Evolutionary conservation across 2,113 vertebrate genomes (phyloP).

Genomic region (Delphinapterus leucas): DNA sequence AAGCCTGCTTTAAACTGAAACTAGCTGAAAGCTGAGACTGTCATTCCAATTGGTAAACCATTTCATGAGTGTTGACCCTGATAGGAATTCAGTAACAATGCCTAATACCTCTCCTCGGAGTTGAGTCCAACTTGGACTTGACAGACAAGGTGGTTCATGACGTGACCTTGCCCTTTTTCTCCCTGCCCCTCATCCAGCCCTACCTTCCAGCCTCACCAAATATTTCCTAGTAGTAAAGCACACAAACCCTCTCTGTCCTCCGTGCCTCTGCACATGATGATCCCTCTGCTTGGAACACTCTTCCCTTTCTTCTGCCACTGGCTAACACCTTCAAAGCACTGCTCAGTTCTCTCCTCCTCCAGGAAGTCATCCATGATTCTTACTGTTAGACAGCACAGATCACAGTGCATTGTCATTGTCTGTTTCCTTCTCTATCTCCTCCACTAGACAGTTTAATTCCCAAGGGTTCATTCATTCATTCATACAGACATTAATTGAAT

Average conservation of each 20-base stretch:
- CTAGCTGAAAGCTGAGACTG: not conserved
- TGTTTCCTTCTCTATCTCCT: not conserved
- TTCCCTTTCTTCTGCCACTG: not conserved
- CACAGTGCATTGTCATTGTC: not conserved
- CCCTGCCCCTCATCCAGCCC: not conserved
- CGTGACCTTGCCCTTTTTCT: not conserved
- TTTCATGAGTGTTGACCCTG: not conserved
- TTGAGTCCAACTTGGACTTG: not conserved
- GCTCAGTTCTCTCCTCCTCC: not conserved
- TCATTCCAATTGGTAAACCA: not conserved
- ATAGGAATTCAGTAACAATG: not conserved
- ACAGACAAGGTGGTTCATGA: not conserved
- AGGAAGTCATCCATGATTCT: not conserved
- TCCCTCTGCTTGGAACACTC: not conserved
- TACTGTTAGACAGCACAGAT: not conserved
- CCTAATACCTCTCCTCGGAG: not conserved
- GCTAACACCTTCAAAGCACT: not conserved
- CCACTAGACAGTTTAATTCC: not conserved
- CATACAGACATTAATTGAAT: not conserved
- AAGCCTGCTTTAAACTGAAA: not conserved
- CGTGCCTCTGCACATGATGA: not conserved
- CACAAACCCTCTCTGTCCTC: not conserved
- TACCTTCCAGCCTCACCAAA: not conserved
- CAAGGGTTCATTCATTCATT: not conserved
- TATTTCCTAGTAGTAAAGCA: not conserved